Evolutionary conservation across 2,113 vertebrate species (phyloP).

Genomic region (Pipa parva): DNA sequence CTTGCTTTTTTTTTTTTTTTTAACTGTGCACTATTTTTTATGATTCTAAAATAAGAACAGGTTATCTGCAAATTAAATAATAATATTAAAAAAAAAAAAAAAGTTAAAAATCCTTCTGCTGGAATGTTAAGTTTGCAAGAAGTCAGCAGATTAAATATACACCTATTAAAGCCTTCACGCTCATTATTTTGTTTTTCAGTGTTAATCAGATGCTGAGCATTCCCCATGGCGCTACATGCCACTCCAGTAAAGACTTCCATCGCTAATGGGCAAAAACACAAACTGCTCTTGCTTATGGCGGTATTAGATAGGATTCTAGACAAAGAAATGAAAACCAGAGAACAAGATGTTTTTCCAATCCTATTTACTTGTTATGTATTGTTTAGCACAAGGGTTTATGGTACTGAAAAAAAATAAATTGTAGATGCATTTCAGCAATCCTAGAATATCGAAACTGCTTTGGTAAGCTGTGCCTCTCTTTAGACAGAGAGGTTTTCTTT

Average conservation of each 20-base stretch:
- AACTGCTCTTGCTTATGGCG: constrained; percentile 6
- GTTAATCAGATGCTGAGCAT: constrained; percentile 6
- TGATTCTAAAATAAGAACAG: constrained; percentile 22
- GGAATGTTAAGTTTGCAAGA: constrained; percentile 3
- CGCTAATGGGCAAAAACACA: constrained; percentile 13
- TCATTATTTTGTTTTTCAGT: constrained; percentile 1
- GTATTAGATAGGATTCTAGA: constrained; percentile 19
- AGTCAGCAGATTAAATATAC: constrained; percentile 30
- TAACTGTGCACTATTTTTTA: constrained; percentile 24
- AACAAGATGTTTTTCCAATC: constrained; percentile 27
- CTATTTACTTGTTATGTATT: not conserved
- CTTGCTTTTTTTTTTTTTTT: not conserved
- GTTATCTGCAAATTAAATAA: not conserved
- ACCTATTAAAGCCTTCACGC: constrained; percentile 19
- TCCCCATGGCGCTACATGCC: not conserved
- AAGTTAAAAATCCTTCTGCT: not conserved
- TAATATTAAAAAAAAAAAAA: too few relatives aligned
- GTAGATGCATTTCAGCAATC: not conserved
- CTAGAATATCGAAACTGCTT: too few relatives aligned
- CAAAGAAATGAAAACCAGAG: constrained; percentile 5
- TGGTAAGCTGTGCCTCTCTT: constrained; percentile 9
- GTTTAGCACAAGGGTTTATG: not conserved
- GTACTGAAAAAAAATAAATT: constrained; percentile 14
- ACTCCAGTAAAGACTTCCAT: not conserved
- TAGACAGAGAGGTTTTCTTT: not conserved